Percentiles rank a stretch among this genome's conserved stretches.
Conservation (phyloP, 2,113 vertebrate genomes). For the Nematolebias whitei region DNA sequence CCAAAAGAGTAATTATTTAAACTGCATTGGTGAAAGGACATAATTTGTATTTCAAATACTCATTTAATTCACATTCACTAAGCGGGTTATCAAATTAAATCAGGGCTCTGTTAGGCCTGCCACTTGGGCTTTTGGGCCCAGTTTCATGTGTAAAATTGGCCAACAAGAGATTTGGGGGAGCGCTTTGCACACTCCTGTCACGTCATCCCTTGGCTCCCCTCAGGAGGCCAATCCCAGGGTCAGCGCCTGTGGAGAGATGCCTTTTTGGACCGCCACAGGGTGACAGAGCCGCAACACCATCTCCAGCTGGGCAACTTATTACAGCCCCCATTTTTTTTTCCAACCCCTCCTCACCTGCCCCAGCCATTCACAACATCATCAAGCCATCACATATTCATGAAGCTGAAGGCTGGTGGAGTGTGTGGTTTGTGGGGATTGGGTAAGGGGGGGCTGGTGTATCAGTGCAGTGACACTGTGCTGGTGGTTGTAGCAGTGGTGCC, state of each 20-base stretch:
- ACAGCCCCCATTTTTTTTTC: slow-evolving; percentile 74
- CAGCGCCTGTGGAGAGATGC: slow-evolving; percentile 91
- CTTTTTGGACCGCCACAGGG: slow-evolving; percentile 93
- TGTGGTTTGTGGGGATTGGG: slow-evolving; percentile 54
- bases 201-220: slow-evolving; percentile 88
- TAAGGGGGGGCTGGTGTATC: slow-evolving; percentile 19
- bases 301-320: slow-evolving; percentile 99
- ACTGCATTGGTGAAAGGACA: slow-evolving; percentile 56
- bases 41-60: slow-evolving; percentile 88
- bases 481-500: slow-evolving; percentile 52
- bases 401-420: slow-evolving; percentile 72
- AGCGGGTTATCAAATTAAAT: slow-evolving; percentile 99
- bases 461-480: slow-evolving; percentile 62
- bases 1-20: slow-evolving; percentile 61
- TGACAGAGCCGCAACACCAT: slow-evolving; percentile 93
- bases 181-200: slow-evolving; percentile 93
- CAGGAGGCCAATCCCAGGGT: slow-evolving; percentile 87
- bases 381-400: slow-evolving; percentile 99
- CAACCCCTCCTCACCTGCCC: slow-evolving; percentile 90
- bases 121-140: slow-evolving; percentile 87
- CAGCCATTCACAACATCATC: slow-evolving; percentile 97
- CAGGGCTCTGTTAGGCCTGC: slow-evolving; percentile 90
- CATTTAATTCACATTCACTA: slow-evolving; percentile 98
- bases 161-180: slow-evolving; percentile 95
- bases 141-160: slow-evolving; percentile 99